A percentile compares a stretch with the other conserved stretches of the same genome.
These are phyloP conservation scores for Apeltes quadracus DNA, from an alignment of 2,113 vertebrate genomes.

Conservation along the genomic window DNA sequence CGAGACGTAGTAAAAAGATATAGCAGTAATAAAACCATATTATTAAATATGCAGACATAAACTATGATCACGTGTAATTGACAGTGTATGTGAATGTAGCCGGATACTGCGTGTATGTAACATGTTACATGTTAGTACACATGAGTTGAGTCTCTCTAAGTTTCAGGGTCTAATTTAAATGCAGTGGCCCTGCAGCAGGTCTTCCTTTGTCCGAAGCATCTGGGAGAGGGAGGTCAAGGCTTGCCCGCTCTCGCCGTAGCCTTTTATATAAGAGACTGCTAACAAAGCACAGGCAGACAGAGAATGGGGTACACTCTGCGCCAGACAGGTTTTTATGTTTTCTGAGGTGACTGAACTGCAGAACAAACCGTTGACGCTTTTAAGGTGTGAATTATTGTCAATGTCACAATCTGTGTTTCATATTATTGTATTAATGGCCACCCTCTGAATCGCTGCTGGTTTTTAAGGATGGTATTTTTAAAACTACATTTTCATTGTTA, in stretches of 20 bases:
- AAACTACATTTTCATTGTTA: not conserved
- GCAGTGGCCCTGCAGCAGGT: conserved; percentile 47
- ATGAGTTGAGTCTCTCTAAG: conserved; percentile 28
- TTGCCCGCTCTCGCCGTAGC: conserved; percentile 36
- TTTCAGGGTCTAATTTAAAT: conserved; percentile 56
- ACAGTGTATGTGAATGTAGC: not conserved
- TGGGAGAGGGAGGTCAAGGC: conserved; percentile 56
- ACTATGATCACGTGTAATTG: no score
- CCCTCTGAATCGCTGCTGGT: not conserved
- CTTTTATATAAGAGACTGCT: conserved; percentile 54
- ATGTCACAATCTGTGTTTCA: conserved; percentile 6
- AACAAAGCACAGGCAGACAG: conserved; percentile 44
- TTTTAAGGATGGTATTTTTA: not conserved
- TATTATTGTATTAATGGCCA: not conserved
- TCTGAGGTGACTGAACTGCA: conserved; percentile 18
- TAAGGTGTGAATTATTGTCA: conserved; percentile 12
- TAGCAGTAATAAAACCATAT: no score
- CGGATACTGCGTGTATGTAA: not conserved
- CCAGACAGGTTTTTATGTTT: conserved; percentile 34
- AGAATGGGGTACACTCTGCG: conserved; percentile 41
- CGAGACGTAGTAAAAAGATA: no score
- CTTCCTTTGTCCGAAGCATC: conserved; percentile 39
- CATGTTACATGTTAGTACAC: no score
- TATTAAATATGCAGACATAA: no score
- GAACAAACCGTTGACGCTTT: conserved; percentile 7